Base-by-base conservation (phyloP, 2,797 vertebrate genomes). In the Mus caroli region DNA sequence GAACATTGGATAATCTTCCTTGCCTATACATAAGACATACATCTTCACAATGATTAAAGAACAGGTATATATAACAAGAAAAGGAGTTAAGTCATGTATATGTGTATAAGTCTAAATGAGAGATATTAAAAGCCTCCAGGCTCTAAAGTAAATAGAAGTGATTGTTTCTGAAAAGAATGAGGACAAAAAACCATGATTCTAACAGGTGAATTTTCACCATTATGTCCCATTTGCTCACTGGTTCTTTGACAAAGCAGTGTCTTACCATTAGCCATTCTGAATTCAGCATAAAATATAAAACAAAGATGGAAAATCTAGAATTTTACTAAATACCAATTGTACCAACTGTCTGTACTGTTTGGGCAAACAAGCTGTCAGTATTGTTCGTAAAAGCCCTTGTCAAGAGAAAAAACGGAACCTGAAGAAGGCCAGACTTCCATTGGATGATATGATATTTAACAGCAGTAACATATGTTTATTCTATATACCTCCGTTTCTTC, bases 261-360 rank as follows among this genome's bases (percentile, higher is more conserved):
- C 37, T 62, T 83, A 20, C 0, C 52, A 50, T 76, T 86, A 83
- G 52, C 24, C 80, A 22, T 69, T 86, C n/a, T 64, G 5, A 88
- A 91, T 77, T 80, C 6, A 52, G 13, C 15, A 71, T 80, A 95
- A 83, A 96, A 4, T 13, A 89, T 26, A 83, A 80, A 67, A 26
- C 1, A 71, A 50, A 52, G 71, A 67, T 52, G 84, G 17, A 88
- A 71, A 22, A 88, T 83, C 2, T 64, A 19, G 46, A 88, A n/a
- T 37, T 93, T 58, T 91, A 40, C 12, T 83, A 95, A 60, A 92
- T 93, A 71, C 46, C 78, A 85, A 56, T 34, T 11, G 4, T 0
- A 17, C 6, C 56, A 77, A 67, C 9, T n/a, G 8, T 62, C 1
- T 76, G 24, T 73, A 90, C 83, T 37, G 10, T 28, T 87, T 78